A percentile compares a stretch with the other conserved stretches of the same genome.
Conservation (phyloP, 2,113 vertebrate species). For the Sturnira hondurensis region DNA sequence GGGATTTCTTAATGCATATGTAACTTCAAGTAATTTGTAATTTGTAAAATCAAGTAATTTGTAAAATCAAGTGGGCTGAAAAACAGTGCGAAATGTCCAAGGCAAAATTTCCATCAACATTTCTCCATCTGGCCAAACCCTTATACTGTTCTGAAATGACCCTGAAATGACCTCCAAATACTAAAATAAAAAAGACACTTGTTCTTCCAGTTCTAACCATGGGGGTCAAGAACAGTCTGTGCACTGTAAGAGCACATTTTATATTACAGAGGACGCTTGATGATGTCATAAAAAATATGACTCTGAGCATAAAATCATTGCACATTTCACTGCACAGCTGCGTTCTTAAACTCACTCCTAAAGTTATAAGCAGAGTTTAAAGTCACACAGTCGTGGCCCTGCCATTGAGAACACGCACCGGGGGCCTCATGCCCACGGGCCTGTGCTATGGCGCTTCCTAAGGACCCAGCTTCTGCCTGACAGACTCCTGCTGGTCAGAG, state of each 20-base stretch:
- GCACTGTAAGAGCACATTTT: neutral
- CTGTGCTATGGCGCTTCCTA: neutral
- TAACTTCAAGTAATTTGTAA: neutral
- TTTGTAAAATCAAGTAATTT: slow-evolving; percentile 24
- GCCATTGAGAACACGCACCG: neutral
- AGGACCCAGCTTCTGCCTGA: neutral
- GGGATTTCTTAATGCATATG: neutral
- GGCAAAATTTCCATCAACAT: slow-evolving; percentile 34
- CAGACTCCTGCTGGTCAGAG: neutral
- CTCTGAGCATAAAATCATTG: neutral
- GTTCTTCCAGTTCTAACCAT: neutral
- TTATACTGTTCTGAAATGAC: neutral
- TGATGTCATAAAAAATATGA: neutral
- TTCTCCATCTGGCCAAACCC: neutral
- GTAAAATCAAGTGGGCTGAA: slow-evolving; percentile 54
- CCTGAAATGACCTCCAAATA: neutral
- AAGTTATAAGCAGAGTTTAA: neutral
- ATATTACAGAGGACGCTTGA: neutral
- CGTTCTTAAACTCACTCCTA: neutral
- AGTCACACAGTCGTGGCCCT: neutral
- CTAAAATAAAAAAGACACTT: neutral
- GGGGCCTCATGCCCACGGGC: neutral
- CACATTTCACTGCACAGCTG: neutral
- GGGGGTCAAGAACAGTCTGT: neutral
- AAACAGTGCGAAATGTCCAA: slow-evolving; percentile 41